Conservation (phyloP, 2,113 vertebrate genomes). For the Pomatorhinus ruficollis region DNA sequence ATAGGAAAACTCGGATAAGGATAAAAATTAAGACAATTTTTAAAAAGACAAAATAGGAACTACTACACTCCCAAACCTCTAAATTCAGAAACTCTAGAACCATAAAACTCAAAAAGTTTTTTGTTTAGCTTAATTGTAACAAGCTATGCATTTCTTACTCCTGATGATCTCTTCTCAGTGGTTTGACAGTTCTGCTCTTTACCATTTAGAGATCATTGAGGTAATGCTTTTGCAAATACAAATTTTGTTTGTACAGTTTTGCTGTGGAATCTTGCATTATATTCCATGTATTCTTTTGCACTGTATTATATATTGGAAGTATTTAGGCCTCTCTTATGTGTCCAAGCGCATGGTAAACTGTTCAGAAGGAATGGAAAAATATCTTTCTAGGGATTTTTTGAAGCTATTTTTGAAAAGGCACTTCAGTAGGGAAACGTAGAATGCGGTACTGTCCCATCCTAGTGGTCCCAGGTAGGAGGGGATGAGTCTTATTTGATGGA, state of each 20-base stretch:
- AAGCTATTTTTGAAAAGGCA: neutral
- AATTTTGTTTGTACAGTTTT: neutral
- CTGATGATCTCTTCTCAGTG: neutral
- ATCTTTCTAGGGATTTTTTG: neutral
- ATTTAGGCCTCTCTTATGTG: neutral
- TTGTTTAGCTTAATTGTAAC: neutral
- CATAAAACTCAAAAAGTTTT: neutral
- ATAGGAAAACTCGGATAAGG: neutral
- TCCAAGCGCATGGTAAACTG: fast-evolving
- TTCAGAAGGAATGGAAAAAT: neutral
- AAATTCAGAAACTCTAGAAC: neutral
- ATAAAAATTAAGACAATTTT: neutral
- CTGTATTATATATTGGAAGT: neutral
- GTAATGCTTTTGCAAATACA: neutral
- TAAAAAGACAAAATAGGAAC: neutral
- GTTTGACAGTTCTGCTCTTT: neutral
- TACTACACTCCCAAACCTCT: neutral
- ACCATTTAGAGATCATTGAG: neutral
- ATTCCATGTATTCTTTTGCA: neutral
- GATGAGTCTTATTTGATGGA: neutral
- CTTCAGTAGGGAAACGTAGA: neutral
- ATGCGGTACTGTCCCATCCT: neutral
- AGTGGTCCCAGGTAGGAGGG: neutral
- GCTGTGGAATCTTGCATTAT: neutral
- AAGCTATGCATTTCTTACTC: neutral